Base-by-base conservation (phyloP, 2,113 vertebrate genomes). In the Pungitius pungitius region DNA sequence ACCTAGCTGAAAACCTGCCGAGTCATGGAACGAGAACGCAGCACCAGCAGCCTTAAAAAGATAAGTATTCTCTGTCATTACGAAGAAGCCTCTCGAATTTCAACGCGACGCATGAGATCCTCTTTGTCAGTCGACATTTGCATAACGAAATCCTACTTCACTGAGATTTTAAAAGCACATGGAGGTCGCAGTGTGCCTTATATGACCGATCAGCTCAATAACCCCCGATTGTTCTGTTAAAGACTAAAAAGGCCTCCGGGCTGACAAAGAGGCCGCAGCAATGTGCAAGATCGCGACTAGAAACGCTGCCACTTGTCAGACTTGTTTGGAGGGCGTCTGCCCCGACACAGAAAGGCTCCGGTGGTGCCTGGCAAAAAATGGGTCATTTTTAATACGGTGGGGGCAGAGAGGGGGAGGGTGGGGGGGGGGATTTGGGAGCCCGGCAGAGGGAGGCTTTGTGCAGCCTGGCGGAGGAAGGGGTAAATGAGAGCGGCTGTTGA, bases 341-440 rank as follows among this genome's bases (percentile, higher is more conserved):
- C 80, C 63, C 74, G 86, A 86, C 72, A 0, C 30, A 75, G 55
- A 45, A 73, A 51, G 49, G 66, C 20, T 39, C 57, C 13, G 2
- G 35, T 57, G 55, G 64, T 47, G 77, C 37, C 35, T 56, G 83
- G 75, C 77, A 73, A 90, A n/a, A 58, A 93, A 87, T 90, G 86
- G 89, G 90, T 90, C 89, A 88, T 75, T 75, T 90, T 83, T 89
- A 89, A 91, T 86, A 43, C 78, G 33, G 69, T 79, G 67, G 76
- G 78, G 74, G 75, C 70, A 52, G 63, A 76, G 67, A 60, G 40
- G 73, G 89, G 88, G 30, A 30, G 30, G 30, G 30, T 5, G 30
- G 30, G 30, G 30, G 30, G 82, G 80, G n/a, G 2, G 68, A 39
- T 75, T 75, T 71, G 60, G 68, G 57, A 84, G 81, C 67, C 39